Percentiles rank a stretch among this genome's conserved stretches.
phyloP scores from a whole-genome alignment of 2,113 vertebrate species.

The Cacatua alba region DNA sequence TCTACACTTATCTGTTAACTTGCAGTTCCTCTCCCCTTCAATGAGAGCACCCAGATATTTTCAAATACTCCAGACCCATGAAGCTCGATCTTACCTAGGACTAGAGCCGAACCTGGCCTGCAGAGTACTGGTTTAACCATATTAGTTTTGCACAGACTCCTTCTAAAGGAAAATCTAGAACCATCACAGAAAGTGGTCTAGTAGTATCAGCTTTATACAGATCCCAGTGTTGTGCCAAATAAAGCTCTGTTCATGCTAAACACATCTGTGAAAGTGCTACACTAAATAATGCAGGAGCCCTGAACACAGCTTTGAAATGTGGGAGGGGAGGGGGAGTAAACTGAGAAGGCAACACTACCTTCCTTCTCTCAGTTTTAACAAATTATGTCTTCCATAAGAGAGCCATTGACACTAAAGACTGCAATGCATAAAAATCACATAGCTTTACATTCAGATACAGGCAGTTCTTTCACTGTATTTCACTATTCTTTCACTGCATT shows the following conservation, averaged over 20 bases:
- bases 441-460: background rate
- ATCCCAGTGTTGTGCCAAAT: background rate
- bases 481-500: background rate
- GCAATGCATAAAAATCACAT: background rate
- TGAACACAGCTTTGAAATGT: background rate
- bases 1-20: background rate
- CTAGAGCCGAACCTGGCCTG: background rate
- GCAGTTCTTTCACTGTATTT: background rate
- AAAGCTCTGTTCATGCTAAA: background rate
- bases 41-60: background rate
- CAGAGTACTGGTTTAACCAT: background rate
- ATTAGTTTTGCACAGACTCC: background rate
- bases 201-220: background rate
- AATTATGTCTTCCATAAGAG: background rate
- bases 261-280: background rate
- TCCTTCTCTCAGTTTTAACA: background rate
- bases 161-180: background rate
- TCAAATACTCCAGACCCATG: background rate
- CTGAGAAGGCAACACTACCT: background rate
- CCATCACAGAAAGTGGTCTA: background rate
- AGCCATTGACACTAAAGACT: background rate
- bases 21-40: background rate
- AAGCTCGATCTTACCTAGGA: background rate
- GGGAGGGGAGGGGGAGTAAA: background rate
- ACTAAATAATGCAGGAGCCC: background rate